phyloP scores from a whole-genome alignment of 2,888 invertebrate genomes.

The Lithodes maja region DNA sequence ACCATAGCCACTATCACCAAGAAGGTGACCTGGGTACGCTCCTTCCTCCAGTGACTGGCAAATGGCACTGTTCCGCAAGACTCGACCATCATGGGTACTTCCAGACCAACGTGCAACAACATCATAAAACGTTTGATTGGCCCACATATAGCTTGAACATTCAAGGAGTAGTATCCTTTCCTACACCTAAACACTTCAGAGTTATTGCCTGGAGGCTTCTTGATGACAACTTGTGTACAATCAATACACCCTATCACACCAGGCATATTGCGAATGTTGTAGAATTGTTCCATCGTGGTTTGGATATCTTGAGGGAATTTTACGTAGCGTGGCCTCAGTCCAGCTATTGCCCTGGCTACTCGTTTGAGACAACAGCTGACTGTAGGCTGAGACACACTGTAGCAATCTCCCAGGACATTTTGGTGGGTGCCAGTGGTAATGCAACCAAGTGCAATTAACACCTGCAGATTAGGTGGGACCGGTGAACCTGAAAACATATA shows the following conservation, averaged over 20 bases:
- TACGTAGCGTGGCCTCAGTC: not conserved
- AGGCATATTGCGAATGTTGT: slow-evolving; percentile 21
- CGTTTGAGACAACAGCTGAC: not conserved
- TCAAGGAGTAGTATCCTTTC: slow-evolving; percentile 23
- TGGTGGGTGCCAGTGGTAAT: slow-evolving; percentile 26
- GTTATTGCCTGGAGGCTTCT: not conserved
- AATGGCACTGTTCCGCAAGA: not conserved
- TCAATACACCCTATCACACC: slow-evolving; percentile 34
- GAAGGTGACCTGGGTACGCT: not conserved
- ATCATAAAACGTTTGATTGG: slow-evolving; percentile 12
- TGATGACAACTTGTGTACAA: slow-evolving; percentile 14
- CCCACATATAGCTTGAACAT: slow-evolving; percentile 32
- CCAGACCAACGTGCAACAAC: slow-evolving; percentile 19
- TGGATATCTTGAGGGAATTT: slow-evolving; percentile 2
- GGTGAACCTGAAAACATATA: not conserved
- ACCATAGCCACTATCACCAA: slow-evolving; percentile 27
- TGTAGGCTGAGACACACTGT: not conserved
- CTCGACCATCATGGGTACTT: slow-evolving; percentile 10
- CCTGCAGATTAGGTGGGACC: slow-evolving; percentile 1
- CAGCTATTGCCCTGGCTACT: not conserved
- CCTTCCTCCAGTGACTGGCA: not conserved
- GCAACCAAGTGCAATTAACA: not conserved
- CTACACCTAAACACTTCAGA: slow-evolving; percentile 13
- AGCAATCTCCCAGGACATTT: not conserved
- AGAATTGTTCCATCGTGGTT: not conserved